Base-by-base conservation (phyloP, 1,140 invertebrate genomes). In the Drosophila cardini region DNA sequence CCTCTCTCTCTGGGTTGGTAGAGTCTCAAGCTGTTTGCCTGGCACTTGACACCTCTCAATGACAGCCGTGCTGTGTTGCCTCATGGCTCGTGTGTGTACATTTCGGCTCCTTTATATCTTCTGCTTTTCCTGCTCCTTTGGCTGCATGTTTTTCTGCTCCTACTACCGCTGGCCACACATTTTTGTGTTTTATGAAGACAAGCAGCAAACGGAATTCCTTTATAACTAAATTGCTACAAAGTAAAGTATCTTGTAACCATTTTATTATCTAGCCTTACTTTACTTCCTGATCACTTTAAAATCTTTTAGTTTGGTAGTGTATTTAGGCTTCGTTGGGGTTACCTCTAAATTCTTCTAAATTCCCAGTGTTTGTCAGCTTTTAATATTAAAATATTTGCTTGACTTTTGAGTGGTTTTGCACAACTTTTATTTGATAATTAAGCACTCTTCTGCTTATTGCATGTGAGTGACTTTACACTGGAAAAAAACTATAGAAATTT, bases 1-100 rank as follows among this genome's bases (percentile, higher is more conserved):
- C 32, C 6, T 26, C 32, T 30, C 48, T 26, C 13, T 16, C 32
- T 21, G n/a, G 4, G 11, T 5, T 58, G n/a, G 38, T 58, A 45
- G 21, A 60, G 11, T 67, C 74, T 76, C 71, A 77, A 77, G 75
- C 75, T 74, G 76, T 67, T 83, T 84, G 80, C 72, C 80, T 80
- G 80, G 21, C 80, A 83, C 80, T 83, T 83, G 80, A 83, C 80
- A 83, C 80, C 80, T 83, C 80, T 84, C 80, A 84, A 76, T 83
- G 80, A 83, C 80, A 83, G 74, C 80, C 79, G 78, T 26, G 21
- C 79, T 81, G 73, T 73, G 78, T 60, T 76, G 56, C 72, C 58
- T 65, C 16, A 40, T 72, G 58, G 56, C 69, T 43, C 45, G 55
- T 50, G 45, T 72, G 42, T 57, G 43, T 36, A 55, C 36, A 34